Conservation (phyloP, 2,113 vertebrate species). For the Syngnathus floridae region DNA sequence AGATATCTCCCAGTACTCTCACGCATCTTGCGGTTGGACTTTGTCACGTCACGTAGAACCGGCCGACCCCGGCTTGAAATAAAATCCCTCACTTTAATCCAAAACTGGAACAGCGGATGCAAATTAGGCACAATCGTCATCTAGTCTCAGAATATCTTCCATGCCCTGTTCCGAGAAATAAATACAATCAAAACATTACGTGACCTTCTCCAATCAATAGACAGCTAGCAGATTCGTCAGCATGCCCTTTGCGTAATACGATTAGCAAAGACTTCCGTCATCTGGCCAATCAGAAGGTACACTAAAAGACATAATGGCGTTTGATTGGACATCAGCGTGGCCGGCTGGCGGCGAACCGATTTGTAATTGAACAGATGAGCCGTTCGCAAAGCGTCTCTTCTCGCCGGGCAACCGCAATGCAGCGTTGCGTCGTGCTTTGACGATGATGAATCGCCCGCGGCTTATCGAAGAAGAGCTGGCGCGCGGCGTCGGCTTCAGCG, state of each 20-base stretch:
- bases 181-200: neutral
- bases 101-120: too few relatives aligned
- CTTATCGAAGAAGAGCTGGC: slow-evolving; percentile 58
- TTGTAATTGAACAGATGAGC: slow-evolving; percentile 13
- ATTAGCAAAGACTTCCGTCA: slow-evolving; percentile 44
- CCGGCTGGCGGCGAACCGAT: slow-evolving; percentile 28
- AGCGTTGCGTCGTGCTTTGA: slow-evolving; percentile 39
- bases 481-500: slow-evolving; percentile 50
- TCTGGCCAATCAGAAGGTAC: slow-evolving; percentile 47
- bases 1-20: neutral
- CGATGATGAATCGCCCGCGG: slow-evolving; percentile 66
- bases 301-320: slow-evolving; percentile 49
- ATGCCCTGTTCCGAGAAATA: neutral
- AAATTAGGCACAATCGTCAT: neutral
- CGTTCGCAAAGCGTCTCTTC: neutral
- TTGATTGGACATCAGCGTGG: slow-evolving; percentile 50
- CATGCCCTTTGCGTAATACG: slow-evolving; percentile 39
- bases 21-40: neutral
- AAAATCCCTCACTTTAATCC: neutral
- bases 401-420: slow-evolving; percentile 15
- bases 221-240: neutral
- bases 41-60: neutral
- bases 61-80: too few relatives aligned
- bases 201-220: neutral
- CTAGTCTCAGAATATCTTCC: neutral